A percentile compares a stretch with the other conserved stretches of the same genome.
These are phyloP conservation scores for Silurus aristotelis DNA, from an alignment of 2,797 vertebrate genomes.

Conservation along the genomic window DNA sequence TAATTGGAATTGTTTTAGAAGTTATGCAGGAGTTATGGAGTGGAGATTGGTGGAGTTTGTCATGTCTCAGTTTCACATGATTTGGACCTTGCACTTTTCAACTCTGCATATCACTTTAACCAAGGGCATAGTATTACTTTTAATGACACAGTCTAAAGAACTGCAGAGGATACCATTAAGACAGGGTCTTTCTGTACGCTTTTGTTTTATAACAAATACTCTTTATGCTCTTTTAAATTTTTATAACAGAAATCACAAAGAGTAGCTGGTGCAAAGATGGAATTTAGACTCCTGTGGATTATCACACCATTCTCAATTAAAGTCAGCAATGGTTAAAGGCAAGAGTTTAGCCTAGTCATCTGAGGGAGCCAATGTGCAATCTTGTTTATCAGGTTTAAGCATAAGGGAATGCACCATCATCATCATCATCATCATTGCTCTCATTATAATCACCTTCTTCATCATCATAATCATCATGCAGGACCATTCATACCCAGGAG, in stretches of 20 bases:
- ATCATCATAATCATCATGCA: conserved; percentile 15
- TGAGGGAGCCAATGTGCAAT: not conserved
- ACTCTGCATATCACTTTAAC: not conserved
- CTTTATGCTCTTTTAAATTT: too few species aligned
- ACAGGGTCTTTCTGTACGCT: not conserved
- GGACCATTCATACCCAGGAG: conserved; percentile 11
- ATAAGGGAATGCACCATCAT: conserved; percentile 8
- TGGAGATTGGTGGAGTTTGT: not conserved
- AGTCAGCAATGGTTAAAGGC: not conserved
- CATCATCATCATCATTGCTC: conserved; percentile 34
- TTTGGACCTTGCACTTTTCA: not conserved
- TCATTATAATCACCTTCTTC: not conserved
- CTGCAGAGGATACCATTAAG: not conserved
- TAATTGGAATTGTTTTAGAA: not conserved
- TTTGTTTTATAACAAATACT: not conserved
- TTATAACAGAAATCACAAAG: not conserved
- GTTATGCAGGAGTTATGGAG: not conserved
- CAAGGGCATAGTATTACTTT: not conserved
- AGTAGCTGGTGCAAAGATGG: not conserved
- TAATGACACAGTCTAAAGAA: not conserved
- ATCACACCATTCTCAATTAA: not conserved
- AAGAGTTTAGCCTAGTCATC: not conserved
- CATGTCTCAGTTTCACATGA: not conserved
- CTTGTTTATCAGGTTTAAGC: conserved; percentile 6
- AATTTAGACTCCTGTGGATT: not conserved